Base-by-base conservation (phyloP, 1,140 invertebrate genomes). In the Drosophila melanica region DNA sequence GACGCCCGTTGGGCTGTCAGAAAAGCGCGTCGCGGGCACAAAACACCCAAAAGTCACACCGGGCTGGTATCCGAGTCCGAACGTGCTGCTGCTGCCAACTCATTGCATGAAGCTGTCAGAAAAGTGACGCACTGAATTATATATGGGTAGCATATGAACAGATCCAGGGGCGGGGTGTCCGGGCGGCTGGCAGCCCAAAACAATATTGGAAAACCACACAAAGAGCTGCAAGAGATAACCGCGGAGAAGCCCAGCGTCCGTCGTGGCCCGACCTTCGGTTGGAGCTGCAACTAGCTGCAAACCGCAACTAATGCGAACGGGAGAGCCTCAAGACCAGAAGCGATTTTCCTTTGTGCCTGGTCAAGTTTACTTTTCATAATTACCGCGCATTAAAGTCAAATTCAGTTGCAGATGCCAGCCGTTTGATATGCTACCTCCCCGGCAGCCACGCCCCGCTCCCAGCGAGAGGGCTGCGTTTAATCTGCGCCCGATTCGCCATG, bases 321-420 rank as follows among this genome's bases (percentile, higher is more conserved):
- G 33, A 35, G 6, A 27, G 35, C 44, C 33, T 23, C n/a, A 81
- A 81, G 63, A 78, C 84, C 74, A 79, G 74, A 79, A 82, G 84
- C 74, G 65, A 76, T 73, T 71, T 76, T 41, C 62, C 23, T 77
- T 78, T 72, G 53, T 63, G 70, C 48, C 65, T 54, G 55, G 77
- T 80, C 60, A 79, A 87, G 82, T 89, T 82, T 82, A 73, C 79
- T 77, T 82, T 82, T 87, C 62, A 74, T 87, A 87, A 87, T 87
- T 87, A 89, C 84, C 68, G 44, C 72, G 81, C 68, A 87, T 89
- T 87, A 87, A 82, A 82, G 79, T 78, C 79, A 48, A 87, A 82
- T 65, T 82, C 51, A 79, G 71, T 71, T 68, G 70, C 51, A 64
- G 70, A 80, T 75, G 66, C 57, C 75, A 75, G 42, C 48, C 65